A percentile compares a stretch with the other conserved stretches of the same genome.
These are phyloP conservation scores for Stenolophus ochropezus DNA, from an alignment of 2,888 invertebrate species.

Conservation along the genomic window DNA sequence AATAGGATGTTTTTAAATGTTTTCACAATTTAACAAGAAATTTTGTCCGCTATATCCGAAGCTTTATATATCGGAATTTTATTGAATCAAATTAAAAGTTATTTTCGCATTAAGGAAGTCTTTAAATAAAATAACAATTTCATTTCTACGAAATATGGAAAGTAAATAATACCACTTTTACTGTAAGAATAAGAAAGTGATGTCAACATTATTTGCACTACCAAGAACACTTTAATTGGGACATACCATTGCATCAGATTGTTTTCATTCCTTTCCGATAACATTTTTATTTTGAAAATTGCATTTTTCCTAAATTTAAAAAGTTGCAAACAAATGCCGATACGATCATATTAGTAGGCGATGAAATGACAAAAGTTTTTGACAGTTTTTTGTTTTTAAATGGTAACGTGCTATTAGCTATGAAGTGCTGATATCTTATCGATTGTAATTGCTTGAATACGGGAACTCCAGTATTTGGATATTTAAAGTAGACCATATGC, in stretches of 20 bases:
- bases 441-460: conserved; percentile 1
- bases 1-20: too few species aligned
- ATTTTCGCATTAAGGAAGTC: too few species aligned
- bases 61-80: too few species aligned
- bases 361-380: conserved; percentile 29
- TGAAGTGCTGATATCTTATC: not conserved
- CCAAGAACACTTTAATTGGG: not conserved
- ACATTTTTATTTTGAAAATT: not conserved
- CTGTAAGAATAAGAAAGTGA: too few species aligned
- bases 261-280: not conserved
- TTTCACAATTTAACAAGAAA: too few species aligned
- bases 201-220: too few species aligned
- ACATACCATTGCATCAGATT: not conserved
- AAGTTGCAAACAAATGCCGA: conserved; percentile 6
- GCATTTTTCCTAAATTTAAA: conserved; percentile 1
- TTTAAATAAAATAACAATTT: too few species aligned
- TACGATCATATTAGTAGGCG: conserved; percentile 4
- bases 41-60: too few species aligned
- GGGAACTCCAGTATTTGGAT: not conserved
- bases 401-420: not conserved
- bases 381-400: conserved; percentile 13
- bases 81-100: too few species aligned
- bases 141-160: too few species aligned
- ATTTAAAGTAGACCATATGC: not conserved
- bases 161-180: too few species aligned